Base-by-base conservation (phyloP, 2,888 invertebrate genomes). In the Bombyx huttoni region DNA sequence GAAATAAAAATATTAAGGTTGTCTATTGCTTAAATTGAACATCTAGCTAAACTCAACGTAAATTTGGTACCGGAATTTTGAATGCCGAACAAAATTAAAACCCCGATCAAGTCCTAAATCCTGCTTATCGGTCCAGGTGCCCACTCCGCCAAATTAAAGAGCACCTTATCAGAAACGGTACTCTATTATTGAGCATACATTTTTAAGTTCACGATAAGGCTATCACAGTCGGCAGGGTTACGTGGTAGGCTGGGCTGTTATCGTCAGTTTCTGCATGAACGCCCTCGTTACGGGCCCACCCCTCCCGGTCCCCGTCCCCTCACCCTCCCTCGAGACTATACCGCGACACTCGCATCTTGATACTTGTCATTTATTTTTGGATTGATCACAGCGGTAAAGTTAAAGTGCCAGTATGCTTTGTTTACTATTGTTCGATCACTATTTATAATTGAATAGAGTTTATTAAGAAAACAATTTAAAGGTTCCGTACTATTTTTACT, bases 261-360 rank as follows among this genome's bases (percentile, higher is more conserved):
- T 89, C 89, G 84, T 82, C 85, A 81, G 78, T 84, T 89, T 89
- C 86, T 76, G 75, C 87, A 81, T 89, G 87, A 85, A 88, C 89
- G 89, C 88, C 68, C 73, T 66, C 83, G 85, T 82, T 82, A 86
- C 84, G 75, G 74, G 63, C 62, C 64, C 68, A 70, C 74, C 65
- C 58, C 57, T 53, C 56, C 60, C 56, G 57, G 60, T 50, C 56
- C 52, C 24, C 53, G 56, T 50, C 53, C 51, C 58, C 55, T 63
- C 60, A 53, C 51, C 54, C 56, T 52, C 60, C 62, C 58, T 62
- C 64, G 55, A 59, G 58, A 66, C 67, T 67, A 74, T 75, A 79
- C 75, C 65, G 65, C 71, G 71, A 75, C 81, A 73, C 71, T 62
- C 73, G 70, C 70, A 78, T 83, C 85, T 85, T 87, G 85, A 86